Evolutionary conservation across 2,113 vertebrate species (phyloP).

Genomic region (Cinclus cinclus): DNA sequence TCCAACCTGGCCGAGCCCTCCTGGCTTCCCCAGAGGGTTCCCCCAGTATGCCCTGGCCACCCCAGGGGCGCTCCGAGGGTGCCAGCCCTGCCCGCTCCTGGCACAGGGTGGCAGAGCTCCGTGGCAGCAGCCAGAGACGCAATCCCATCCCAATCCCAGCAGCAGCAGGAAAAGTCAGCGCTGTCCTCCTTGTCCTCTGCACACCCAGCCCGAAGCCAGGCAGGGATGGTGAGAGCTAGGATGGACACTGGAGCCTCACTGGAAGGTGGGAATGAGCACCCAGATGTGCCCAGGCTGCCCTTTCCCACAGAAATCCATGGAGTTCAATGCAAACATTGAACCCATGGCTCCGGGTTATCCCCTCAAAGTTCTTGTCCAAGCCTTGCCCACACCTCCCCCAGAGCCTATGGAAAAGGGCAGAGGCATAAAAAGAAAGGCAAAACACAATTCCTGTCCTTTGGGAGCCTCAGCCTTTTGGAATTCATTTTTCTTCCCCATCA

Average conservation of each 20-base stretch:
- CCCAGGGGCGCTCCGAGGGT: neutral
- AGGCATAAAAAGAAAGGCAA: neutral
- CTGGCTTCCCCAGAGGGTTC: too few species aligned
- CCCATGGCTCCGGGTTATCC: fast-evolving
- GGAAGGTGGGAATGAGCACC: neutral
- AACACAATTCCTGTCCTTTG: neutral
- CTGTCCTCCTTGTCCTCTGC: neutral
- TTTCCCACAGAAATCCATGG: neutral
- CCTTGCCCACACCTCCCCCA: neutral
- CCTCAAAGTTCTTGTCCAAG: neutral
- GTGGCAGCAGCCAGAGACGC: neutral
- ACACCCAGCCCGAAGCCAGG: fast-evolving
- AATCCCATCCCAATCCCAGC: neutral
- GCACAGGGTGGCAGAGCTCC: neutral
- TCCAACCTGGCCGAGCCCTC: neutral
- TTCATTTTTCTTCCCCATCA: neutral
- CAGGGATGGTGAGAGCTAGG: neutral
- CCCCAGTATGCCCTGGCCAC: neutral
- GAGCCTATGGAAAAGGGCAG: neutral
- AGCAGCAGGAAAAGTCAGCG: fast-evolving
- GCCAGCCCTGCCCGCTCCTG: neutral
- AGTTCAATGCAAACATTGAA: neutral
- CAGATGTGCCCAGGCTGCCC: neutral
- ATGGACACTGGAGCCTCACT: fast-evolving
- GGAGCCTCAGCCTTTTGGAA: neutral